phyloP scores from a whole-genome alignment of 2,888 invertebrate genomes.

The Thalpophila matura region DNA sequence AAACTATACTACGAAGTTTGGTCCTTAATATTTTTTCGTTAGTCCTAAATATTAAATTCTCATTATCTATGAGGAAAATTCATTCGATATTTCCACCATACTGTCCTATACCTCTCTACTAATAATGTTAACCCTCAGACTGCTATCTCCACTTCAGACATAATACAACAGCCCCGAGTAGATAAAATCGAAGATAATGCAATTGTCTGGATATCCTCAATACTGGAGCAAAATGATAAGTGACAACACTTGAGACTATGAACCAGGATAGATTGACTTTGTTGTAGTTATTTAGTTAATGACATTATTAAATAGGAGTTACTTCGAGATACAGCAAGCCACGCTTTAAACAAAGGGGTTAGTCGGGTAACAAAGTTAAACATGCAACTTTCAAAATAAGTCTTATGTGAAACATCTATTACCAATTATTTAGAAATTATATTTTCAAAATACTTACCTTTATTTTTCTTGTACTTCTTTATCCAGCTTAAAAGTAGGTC shows the following conservation, averaged over 20 bases:
- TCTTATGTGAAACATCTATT: no score
- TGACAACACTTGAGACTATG: conserved; percentile 45
- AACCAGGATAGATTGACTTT: conserved; percentile 21
- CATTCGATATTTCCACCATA: conserved; percentile 1
- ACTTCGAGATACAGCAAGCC: not conserved
- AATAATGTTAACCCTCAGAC: conserved; percentile 62
- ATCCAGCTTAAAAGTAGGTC: conserved; percentile 18
- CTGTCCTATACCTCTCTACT: conserved; percentile 33
- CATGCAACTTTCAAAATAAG: no score
- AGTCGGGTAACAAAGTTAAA: no score
- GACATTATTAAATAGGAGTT: not conserved
- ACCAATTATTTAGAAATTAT: not conserved
- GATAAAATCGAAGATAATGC: conserved; percentile 69
- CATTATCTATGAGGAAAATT: conserved; percentile 29
- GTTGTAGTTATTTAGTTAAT: conserved; percentile 16
- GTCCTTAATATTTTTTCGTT: not conserved
- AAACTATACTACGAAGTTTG: not conserved
- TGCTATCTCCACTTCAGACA: conserved; percentile 60
- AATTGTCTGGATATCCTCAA: conserved; percentile 62
- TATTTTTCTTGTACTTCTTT: not conserved
- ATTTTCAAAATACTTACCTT: conserved; percentile 9
- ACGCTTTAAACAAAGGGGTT: not conserved
- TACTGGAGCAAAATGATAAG: conserved; percentile 58
- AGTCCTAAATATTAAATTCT: conserved; percentile 5
- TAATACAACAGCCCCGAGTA: conserved; percentile 52